These are phyloP conservation scores for Columba janthina DNA, from an alignment of 2,113 vertebrate species.

Conservation along the genomic window DNA sequence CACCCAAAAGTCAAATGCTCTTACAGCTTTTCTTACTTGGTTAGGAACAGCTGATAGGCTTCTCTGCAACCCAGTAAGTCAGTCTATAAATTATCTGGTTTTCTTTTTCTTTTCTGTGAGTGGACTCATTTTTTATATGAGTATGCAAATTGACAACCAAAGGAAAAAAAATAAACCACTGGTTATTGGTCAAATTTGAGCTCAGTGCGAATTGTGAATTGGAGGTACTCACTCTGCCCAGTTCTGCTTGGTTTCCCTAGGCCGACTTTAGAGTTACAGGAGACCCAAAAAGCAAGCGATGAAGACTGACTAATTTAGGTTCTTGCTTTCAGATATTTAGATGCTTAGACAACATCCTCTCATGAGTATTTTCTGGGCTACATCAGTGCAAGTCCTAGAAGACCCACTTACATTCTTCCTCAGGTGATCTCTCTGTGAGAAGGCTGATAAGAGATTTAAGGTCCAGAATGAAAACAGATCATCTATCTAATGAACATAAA, in stretches of 20 bases:
- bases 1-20: slow-evolving; percentile 18
- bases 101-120: background rate
- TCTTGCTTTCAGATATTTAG: background rate
- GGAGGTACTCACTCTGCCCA: background rate
- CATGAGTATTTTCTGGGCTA: background rate
- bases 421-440: background rate
- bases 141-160: background rate
- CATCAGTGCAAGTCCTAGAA: background rate
- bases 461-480: background rate
- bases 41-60: background rate
- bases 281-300: background rate
- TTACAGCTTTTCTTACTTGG: slow-evolving; percentile 24
- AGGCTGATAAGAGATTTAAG: background rate
- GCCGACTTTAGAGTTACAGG: background rate
- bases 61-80: background rate
- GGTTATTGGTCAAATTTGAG: background rate
- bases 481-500: background rate
- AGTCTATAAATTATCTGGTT: background rate
- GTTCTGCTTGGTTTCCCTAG: background rate
- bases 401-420: background rate
- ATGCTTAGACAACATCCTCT: background rate
- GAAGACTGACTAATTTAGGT: background rate
- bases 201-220: background rate
- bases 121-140: background rate
- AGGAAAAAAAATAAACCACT: background rate